Evolutionary conservation across 2,888 invertebrate genomes (phyloP), one percentile per base, ranked within the genome.

Genomic region (Podabrus alpinus): DNA sequence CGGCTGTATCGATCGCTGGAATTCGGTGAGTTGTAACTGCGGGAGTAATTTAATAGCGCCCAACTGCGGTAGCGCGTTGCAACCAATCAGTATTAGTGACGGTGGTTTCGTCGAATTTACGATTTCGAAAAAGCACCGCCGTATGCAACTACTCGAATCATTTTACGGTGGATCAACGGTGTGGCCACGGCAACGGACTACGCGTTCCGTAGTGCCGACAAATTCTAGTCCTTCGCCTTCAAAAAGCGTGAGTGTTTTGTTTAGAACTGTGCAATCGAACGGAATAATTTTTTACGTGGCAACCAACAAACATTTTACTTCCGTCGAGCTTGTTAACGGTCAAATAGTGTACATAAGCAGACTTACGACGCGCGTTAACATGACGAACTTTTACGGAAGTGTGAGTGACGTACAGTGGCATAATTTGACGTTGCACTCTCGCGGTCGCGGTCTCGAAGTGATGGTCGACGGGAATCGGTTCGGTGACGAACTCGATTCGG

Each of bases 321-420:
- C 94, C 1, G 89, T 97, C 74, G 94, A 96, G 88, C 86, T 97
- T 17, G 88, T 91, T 61, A 91, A 92, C 77, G 96, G 96, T 1
- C 93, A 93, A 83, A 88, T 97, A 25, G 89, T 92, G 45, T 97
- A 97, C 84, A 92, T 92, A 25, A 96, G 97, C 3, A 92, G 93
- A 84, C 91, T 95, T 81, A 93, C 94, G 71, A 90, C 92, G 9
- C 88, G 93, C 0, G 94, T 97, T 0, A 96, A 96, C 83, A 95
- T 97, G 94, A 95, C 94, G 1, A 92, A 93, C 76, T 85, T 89
- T 1, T 90, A 91, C 79, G 89, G 90, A 61, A 88, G 87, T 64
- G 88, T 97, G 1, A 90, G 93, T 11, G 96, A 97, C 88, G 97
- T 97, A 4, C 90, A 90, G 69, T 97, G 97, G 97, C 97, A 97